Evolutionary conservation across 2,797 vertebrate genomes (phyloP), one percentile per base, ranked within the genome.

Genomic region (Ctenopoma kingsleyae): DNA sequence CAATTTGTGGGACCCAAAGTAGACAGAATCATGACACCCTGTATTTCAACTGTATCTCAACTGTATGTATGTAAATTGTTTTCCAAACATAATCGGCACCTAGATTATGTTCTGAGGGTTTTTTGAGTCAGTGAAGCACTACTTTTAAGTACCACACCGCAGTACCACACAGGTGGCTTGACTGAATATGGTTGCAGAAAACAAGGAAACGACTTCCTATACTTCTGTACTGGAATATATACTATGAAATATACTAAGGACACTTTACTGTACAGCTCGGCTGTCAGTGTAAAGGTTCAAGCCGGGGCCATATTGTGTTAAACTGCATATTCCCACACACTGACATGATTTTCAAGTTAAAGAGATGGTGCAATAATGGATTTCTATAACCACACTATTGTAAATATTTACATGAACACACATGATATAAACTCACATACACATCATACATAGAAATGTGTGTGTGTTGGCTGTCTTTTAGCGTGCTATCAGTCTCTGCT

Each of bases 331-430:
- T 55, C 49, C 62, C 48, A 60, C 19, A 59, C 63, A 51, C 59
- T 53, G 67, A 73, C 71, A 65, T 57, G 53, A 25, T 51, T 1
- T 38, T 53, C 91, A 91, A 90, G 66, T 65, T 70, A 66, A 63
- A 36, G 64, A 87, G 90, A 92, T 93, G 90, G 85, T 84, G 76
- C 80, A 81, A 25, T 90, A 83, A 92, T 91, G 83, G 85, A 90
- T 93, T 89, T 87, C 85, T 74, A 75, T 82, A 81, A 79, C 78
- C 65, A 67, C 27, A 54, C 36, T 50, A 51, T 59, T 78, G 76
- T 76, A 65, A 52, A 68, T 78, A 71, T 77, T 71, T 80, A 17
- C 16, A 16, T n/a, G 16, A 43, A 43, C 41, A 43, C 41, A 43
- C 16, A 43, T 7, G 5, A 8, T 5, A 17, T 16, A 17, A 7